These are phyloP conservation scores for Willowsia nigromaculata DNA, from an alignment of 2,888 invertebrate genomes.

Conservation along the genomic window DNA sequence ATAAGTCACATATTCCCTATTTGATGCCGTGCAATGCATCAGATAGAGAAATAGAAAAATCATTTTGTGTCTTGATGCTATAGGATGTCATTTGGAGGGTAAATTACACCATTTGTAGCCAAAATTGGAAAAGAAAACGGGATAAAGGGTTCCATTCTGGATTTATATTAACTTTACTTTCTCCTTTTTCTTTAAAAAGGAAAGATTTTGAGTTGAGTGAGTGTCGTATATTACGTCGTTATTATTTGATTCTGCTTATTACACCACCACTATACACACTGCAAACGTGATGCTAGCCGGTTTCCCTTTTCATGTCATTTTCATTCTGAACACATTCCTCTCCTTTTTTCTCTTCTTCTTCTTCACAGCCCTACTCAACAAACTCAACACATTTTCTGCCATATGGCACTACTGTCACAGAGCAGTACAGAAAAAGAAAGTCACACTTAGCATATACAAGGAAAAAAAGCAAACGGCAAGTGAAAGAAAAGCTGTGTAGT, in stretches of 20 bases:
- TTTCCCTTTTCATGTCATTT: slow-evolving; percentile 18
- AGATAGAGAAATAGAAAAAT: too few species aligned
- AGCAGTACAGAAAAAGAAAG: slow-evolving; percentile 21
- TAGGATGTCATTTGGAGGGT: slow-evolving; percentile 1
- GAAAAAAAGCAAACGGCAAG: background rate
- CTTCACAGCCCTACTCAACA: background rate
- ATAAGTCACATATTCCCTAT: too few species aligned
- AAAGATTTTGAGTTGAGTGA: background rate
- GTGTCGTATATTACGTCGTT: slow-evolving; percentile 32
- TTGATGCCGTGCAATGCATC: too few species aligned
- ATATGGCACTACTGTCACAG: slow-evolving; percentile 27
- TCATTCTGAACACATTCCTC: slow-evolving; percentile 25
- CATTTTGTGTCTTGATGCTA: too few species aligned
- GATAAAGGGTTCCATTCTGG: background rate
- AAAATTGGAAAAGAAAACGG: background rate
- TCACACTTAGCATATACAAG: slow-evolving; percentile 15
- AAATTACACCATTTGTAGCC: background rate
- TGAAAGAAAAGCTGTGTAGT: background rate
- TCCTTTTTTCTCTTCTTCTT: background rate
- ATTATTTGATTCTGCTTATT: slow-evolving; percentile 32
- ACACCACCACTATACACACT: background rate
- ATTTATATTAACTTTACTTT: slow-evolving; percentile 23
- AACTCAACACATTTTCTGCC: slow-evolving; percentile 48
- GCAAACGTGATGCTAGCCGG: slow-evolving; percentile 10
- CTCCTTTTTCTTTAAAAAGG: background rate